Evolutionary conservation across 2,113 vertebrate species (phyloP).

Genomic region (Miniopterus natalensis): DNA sequence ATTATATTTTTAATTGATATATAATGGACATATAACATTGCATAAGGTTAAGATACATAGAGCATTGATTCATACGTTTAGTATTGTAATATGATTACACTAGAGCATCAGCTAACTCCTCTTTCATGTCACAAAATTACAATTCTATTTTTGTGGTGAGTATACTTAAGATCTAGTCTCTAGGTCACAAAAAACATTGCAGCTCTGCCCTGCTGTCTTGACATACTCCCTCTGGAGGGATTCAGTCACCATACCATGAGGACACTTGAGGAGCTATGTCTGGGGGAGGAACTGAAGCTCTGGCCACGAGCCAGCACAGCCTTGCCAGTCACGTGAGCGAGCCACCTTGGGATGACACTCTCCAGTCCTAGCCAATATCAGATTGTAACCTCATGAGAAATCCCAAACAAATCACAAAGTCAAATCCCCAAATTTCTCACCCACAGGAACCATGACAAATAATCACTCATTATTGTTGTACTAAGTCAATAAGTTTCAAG

Average conservation of each 20-base stretch:
- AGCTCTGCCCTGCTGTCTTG: neutral
- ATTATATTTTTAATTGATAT: neutral
- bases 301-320: neutral
- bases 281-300: neutral
- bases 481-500: neutral
- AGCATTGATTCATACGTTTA: neutral
- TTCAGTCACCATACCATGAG: neutral
- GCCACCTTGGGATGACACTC: neutral
- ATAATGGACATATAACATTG: too few species aligned
- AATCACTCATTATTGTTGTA: neutral
- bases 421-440: neutral
- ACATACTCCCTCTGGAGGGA: neutral
- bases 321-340: neutral
- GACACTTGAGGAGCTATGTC: fast-evolving
- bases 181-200: neutral
- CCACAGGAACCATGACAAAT: neutral
- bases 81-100: neutral
- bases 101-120: neutral
- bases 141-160: neutral
- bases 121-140: neutral
- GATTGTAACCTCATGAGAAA: neutral
- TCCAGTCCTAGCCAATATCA: neutral
- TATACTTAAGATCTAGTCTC: neutral
- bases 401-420: neutral
- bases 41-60: neutral